Base-by-base conservation (phyloP, 2,797 vertebrate genomes). In the Pangasius larnaudii region DNA sequence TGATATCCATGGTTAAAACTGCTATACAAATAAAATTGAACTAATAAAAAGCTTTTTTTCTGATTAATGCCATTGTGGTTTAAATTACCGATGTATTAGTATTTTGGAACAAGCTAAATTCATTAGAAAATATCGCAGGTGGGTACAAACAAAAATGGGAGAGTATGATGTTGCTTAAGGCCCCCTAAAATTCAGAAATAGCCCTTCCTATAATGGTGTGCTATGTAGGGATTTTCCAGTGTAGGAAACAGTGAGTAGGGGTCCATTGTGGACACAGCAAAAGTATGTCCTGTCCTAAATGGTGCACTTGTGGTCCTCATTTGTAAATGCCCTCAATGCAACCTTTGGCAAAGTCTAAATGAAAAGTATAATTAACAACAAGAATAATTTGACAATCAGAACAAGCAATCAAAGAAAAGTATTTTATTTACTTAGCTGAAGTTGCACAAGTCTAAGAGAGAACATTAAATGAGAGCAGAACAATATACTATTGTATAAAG, bases 391-490 rank as follows among this genome's bases (percentile, higher is more conserved):
- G 19, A 80, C 22, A 59, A 61, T 2, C 27, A 86, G 22, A 18
- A 51, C 1, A 53, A 75, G 63, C 51, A 75, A 39, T 79, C 89
- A 93, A 94, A 95, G 93, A 95, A 95, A 95, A 92, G 93, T 93
- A 91, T 93, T 96, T 96, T 95, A 96, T 96, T 96, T 91, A 91
- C 88, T 94, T 91, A 93, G 93, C 93, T 88, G 92, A 93, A 94
- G 93, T 92, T 89, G 90, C 92, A 92, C 63, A 88, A 94, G 90
- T 91, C 93, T 93, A 86, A 90, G 92, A 92, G 90, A 92, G 89
- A 94, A 94, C 91, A 88, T 93, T 89, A 86, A 90, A 93, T 92
- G 92, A 94, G 92, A 94, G 92, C 91, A 92, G 89, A 93, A 95
- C 91, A 93, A 87, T 94, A 93, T 93, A 94, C 88, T 90, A 90